Conservation (phyloP, 2,113 vertebrate genomes). For the Melanotaenia duboulayi region DNA sequence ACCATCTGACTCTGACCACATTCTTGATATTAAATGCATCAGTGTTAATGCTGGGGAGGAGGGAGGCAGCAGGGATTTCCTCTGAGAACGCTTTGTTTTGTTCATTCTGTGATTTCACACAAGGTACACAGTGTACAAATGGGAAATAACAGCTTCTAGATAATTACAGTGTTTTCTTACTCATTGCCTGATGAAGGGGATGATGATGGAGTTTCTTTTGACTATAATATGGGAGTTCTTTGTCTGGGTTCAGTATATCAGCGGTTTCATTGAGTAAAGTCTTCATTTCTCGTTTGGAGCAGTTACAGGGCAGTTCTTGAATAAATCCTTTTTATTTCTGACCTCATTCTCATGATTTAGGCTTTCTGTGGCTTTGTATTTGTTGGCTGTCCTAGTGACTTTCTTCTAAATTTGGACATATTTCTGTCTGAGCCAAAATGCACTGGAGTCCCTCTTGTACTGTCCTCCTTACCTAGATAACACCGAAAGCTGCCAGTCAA, state of each 20-base stretch:
- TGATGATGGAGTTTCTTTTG: neutral
- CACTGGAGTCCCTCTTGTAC: conserved; percentile 30
- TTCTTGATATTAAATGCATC: conserved; percentile 40
- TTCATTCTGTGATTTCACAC: conserved; percentile 22
- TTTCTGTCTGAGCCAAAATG: conserved; percentile 15
- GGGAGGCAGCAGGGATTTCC: conserved; percentile 28
- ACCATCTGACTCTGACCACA: conserved; percentile 21
- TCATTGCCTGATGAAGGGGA: neutral
- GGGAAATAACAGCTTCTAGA: conserved; percentile 15
- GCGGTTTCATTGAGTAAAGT: neutral
- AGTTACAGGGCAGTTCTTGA: neutral
- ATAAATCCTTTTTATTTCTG: neutral
- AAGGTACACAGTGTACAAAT: conserved; percentile 19
- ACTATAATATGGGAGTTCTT: neutral
- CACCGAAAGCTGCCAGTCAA: neutral
- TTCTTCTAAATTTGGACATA: conserved; percentile 21
- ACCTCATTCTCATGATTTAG: neutral
- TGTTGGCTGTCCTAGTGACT: neutral
- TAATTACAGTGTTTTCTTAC: conserved; percentile 3
- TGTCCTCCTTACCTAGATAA: conserved; percentile 53
- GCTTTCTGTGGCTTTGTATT: neutral
- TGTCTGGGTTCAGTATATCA: neutral
- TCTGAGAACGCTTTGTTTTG: conserved; percentile 48
- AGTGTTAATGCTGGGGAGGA: conserved; percentile 1
- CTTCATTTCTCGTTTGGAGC: neutral